Percentiles rank a stretch among this genome's conserved stretches.
Conservation (phyloP, 2,888 invertebrate species). For the Aporophyla nigra region DNA sequence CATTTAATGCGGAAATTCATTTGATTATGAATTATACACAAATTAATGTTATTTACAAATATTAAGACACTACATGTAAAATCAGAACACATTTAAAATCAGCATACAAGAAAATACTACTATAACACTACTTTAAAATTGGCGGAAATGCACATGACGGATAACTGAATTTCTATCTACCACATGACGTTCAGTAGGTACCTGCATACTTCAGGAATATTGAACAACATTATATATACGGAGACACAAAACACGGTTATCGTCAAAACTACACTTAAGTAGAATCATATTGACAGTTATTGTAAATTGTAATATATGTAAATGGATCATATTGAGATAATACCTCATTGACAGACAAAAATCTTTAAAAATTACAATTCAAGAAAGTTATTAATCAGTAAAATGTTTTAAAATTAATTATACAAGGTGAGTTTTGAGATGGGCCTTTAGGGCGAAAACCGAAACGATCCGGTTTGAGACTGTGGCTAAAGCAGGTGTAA, state of each 20-base stretch:
- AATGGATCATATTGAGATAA: constrained; percentile 11
- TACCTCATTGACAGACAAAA: constrained; percentile 34
- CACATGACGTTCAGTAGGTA: constrained; percentile 21
- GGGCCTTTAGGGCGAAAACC: neutral
- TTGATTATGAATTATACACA: constrained; percentile 40
- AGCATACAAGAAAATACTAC: constrained; percentile 38
- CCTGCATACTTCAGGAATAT: constrained; percentile 37
- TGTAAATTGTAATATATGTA: constrained; percentile 17
- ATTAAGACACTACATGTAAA: constrained; percentile 46
- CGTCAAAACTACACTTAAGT: constrained; percentile 30
- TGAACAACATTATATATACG: constrained; percentile 14
- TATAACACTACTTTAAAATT: constrained; percentile 34
- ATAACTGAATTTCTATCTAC: constrained; percentile 30
- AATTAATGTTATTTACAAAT: constrained; percentile 57
- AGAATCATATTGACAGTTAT: constrained; percentile 26
- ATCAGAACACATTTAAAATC: constrained; percentile 43
- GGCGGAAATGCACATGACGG: constrained; percentile 40
- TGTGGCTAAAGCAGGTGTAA: neutral
- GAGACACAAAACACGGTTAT: constrained; percentile 30
- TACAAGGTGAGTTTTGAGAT: constrained; percentile 23
- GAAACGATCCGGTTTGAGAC: neutral
- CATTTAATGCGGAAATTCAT: constrained; percentile 48
- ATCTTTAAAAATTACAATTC: constrained; percentile 41
- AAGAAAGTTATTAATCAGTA: constrained; percentile 33
- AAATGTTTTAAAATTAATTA: constrained; percentile 21